These are phyloP conservation scores for Paracanthobrama guichenoti DNA, from an alignment of 2,113 vertebrate genomes.

Conservation along the genomic window DNA sequence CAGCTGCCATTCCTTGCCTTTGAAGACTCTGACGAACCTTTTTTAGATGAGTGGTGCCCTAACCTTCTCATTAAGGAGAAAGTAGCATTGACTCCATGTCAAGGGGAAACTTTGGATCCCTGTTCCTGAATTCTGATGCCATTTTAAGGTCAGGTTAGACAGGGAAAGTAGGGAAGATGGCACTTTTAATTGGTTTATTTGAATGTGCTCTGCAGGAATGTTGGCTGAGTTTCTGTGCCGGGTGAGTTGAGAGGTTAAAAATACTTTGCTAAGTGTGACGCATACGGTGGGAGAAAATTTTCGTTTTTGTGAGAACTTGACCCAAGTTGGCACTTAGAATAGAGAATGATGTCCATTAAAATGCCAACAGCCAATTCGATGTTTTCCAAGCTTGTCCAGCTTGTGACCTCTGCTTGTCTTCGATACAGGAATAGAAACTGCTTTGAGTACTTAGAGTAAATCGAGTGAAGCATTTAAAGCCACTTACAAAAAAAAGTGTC, in stretches of 20 bases:
- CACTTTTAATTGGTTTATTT: slow-evolving; percentile 57
- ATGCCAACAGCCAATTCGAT: background rate
- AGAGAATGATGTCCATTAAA: slow-evolving; percentile 17
- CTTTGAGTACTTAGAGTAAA: background rate
- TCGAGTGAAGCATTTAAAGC: background rate
- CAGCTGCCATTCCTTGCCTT: slow-evolving; percentile 35
- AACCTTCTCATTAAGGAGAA: slow-evolving; percentile 51
- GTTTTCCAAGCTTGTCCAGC: slow-evolving; percentile 6
- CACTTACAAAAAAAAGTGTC: background rate
- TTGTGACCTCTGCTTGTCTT: slow-evolving; percentile 5
- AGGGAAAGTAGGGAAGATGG: slow-evolving; percentile 10
- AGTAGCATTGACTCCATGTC: slow-evolving; percentile 29
- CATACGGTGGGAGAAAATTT: background rate
- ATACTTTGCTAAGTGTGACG: slow-evolving; percentile 30
- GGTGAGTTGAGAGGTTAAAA: slow-evolving; percentile 19
- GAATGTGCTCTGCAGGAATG: slow-evolving; percentile 47
- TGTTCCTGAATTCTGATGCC: slow-evolving; percentile 22
- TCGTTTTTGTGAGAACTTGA: slow-evolving; percentile 23
- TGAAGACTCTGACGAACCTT: slow-evolving; percentile 31
- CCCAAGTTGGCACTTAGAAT: slow-evolving; percentile 9
- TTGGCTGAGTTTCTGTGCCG: slow-evolving; percentile 33
- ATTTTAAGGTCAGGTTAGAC: slow-evolving; percentile 29
- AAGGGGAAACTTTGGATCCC: slow-evolving; percentile 22
- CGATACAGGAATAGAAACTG: background rate
- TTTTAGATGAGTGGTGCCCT: slow-evolving; percentile 10